A percentile compares a stretch with the other conserved stretches of the same genome.
Conservation (phyloP, 92 coral and sea anemone genomes). For the Epizoanthus illoricatus region DNA sequence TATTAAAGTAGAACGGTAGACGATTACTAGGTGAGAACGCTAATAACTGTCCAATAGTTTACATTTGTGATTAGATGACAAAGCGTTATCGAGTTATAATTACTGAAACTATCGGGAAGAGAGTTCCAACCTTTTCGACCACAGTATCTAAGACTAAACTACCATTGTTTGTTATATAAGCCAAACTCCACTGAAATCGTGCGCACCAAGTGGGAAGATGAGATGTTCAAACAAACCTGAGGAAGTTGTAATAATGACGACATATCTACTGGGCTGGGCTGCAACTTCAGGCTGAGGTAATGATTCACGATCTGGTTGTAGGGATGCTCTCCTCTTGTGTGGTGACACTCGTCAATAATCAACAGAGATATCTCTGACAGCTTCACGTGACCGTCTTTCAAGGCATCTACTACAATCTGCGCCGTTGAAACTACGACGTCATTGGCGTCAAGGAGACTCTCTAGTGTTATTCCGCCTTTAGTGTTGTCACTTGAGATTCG, state of each 20-base stretch:
- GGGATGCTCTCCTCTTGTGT: conserved; percentile 80
- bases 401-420: conserved; percentile 85
- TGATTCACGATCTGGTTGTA: conserved; percentile 85
- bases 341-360: conserved; percentile 95
- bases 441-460: conserved; percentile 46
- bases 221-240: neutral
- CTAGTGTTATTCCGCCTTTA: conserved; percentile 57
- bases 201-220: no score
- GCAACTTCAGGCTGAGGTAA: conserved; percentile 65
- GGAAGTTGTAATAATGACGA: conserved; percentile 54
- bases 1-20: no score
- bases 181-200: no score
- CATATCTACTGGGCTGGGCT: conserved; percentile 47
- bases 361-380: conserved; percentile 69
- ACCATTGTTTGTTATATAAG: no score
- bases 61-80: no score
- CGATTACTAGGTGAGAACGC: no score
- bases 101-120: no score
- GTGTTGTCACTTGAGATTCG: conserved; percentile 74
- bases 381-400: conserved; percentile 54
- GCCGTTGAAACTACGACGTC: conserved; percentile 90
- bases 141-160: neutral
- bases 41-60: no score
- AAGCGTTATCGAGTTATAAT: no score
- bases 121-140: no score